Evolutionary conservation across 2,797 vertebrate species (phyloP).

Genomic region (Neosalanx taihuensis): DNA sequence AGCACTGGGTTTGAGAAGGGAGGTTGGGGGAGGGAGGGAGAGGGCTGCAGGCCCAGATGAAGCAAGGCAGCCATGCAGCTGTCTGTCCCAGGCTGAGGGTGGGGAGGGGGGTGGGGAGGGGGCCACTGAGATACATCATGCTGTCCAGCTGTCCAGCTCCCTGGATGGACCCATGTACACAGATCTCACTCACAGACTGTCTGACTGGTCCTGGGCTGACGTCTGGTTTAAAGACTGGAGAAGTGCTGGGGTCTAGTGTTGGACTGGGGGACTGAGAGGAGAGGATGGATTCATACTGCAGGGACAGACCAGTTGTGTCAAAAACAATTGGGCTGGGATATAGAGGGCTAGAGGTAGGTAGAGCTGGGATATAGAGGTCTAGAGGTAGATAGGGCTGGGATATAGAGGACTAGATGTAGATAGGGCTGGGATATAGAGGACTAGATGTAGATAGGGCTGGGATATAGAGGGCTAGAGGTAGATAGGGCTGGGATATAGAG

Average conservation of each 20-base stretch:
- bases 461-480: no score
- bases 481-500: no score
- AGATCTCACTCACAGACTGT: slow-evolving; percentile 13
- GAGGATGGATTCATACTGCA: neutral
- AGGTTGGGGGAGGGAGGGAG: no score
- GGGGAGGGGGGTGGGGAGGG: neutral
- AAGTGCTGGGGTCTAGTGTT: neutral
- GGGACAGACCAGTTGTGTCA: no score
- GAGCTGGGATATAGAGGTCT: no score
- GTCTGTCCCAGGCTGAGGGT: slow-evolving; percentile 30
- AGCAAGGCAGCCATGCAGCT: neutral
- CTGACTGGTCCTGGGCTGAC: neutral
- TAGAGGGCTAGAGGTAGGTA: no score
- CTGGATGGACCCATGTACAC: slow-evolving; percentile 15
- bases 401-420: no score
- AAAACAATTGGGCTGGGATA: no score
- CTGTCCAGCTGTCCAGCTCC: slow-evolving; percentile 4
- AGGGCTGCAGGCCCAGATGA: neutral
- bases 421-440: no score
- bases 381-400: no score
- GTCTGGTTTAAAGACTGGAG: neutral
- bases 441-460: no score
- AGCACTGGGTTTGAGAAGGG: neutral
- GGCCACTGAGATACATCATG: neutral
- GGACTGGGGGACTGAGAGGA: neutral